Percentiles rank a stretch among this genome's conserved stretches.
These are phyloP conservation scores for Podarcis lilfordi DNA, from an alignment of 2,797 vertebrate genomes.

Conservation along the genomic window DNA sequence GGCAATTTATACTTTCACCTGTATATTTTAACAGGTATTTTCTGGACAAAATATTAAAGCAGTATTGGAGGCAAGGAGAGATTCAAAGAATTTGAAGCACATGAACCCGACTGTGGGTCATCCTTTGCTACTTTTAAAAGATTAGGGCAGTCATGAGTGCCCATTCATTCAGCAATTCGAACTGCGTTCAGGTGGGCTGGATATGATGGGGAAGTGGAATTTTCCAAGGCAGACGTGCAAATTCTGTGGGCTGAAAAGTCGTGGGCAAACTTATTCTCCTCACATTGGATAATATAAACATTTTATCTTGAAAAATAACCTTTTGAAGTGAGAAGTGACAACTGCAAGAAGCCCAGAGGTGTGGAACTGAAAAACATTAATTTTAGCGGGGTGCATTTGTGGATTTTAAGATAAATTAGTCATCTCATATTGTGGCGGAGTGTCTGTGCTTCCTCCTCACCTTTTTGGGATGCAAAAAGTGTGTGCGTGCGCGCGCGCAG, in stretches of 20 bases:
- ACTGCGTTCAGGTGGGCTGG: slow-evolving; percentile 12
- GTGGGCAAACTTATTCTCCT: slow-evolving; percentile 55
- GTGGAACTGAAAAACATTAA: slow-evolving; percentile 53
- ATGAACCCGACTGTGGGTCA: slow-evolving; percentile 27
- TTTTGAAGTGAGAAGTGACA: slow-evolving; percentile 70
- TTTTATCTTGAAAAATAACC: slow-evolving; percentile 67
- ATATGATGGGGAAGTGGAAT: slow-evolving; percentile 34
- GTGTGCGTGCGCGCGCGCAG: no score
- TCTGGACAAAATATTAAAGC: neutral
- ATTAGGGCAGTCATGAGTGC: slow-evolving; percentile 42
- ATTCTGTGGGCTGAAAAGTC: slow-evolving; percentile 46
- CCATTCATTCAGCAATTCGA: slow-evolving; percentile 53
- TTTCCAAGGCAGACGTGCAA: slow-evolving; percentile 32
- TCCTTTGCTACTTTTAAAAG: slow-evolving; percentile 41
- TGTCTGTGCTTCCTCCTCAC: neutral
- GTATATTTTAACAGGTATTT: no score
- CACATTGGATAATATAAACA: slow-evolving; percentile 66
- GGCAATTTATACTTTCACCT: no score
- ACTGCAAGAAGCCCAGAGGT: slow-evolving; percentile 55
- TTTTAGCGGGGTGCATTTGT: slow-evolving; percentile 44
- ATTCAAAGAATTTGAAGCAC: slow-evolving; percentile 25
- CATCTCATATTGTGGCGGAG: slow-evolving; percentile 23
- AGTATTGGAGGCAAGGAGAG: slow-evolving; percentile 36
- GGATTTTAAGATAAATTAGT: slow-evolving; percentile 21
- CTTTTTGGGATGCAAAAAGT: neutral